phyloP scores from a whole-genome alignment of 2,888 invertebrate species.

The Scrobipalpa costella region DNA sequence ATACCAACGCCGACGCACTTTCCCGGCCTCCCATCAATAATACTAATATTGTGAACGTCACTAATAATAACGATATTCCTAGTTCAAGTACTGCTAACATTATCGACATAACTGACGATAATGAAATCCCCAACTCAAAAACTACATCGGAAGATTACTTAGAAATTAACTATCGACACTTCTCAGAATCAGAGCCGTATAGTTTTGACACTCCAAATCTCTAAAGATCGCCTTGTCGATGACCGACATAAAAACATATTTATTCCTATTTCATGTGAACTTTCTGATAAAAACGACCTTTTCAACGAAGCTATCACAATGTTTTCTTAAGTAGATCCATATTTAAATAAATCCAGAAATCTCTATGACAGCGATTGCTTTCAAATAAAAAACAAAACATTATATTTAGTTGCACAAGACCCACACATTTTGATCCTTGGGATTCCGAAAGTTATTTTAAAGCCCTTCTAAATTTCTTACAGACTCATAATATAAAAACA shows the following conservation, averaged over 20 bases:
- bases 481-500: constrained; percentile 33
- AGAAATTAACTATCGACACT: no score
- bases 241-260: constrained; percentile 40
- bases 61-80: no score
- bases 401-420: constrained; percentile 36
- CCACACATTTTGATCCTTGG: constrained; percentile 38
- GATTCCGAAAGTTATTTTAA: constrained; percentile 46
- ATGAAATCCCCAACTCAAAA: no score
- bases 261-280: constrained; percentile 38
- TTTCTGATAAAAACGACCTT: constrained; percentile 36
- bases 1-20: no score
- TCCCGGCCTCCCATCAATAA: no score
- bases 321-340: constrained; percentile 38
- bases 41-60: no score
- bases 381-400: constrained; percentile 41
- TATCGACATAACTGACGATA: no score
- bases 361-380: constrained; percentile 26
- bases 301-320: constrained; percentile 38
- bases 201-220: no score
- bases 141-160: no score
- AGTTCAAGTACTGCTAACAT: no score
- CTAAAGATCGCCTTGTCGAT: no score
- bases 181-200: no score
- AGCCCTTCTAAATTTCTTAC: constrained; percentile 39
- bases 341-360: constrained; percentile 37